Base-by-base conservation (phyloP, 2,888 invertebrate genomes). In the Leptodirus hochenwartii region DNA sequence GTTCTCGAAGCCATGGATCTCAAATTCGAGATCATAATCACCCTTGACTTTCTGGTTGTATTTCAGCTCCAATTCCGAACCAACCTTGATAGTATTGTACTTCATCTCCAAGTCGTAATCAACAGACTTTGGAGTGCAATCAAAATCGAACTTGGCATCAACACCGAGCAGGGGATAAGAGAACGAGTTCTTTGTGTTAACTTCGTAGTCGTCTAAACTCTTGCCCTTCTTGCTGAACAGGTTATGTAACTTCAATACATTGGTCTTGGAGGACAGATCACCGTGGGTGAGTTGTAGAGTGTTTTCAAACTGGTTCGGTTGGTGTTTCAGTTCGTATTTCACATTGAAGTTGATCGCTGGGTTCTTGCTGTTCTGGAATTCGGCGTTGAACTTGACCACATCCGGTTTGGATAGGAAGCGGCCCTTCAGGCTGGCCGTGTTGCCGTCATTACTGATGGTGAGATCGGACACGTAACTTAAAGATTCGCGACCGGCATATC, bases 271-370 rank as follows among this genome's bases (percentile, higher is more conserved):
- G 8, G 61, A 58, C 6, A 69, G 55, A 41, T 77, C 73, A 1
- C 75, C 73, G 43, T 76, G 73, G 13, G 62, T 51, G 6, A 78
- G 41, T 22, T 66, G 47, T 4, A 44, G 29, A 17, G 32, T 37
- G 25, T 38, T 44, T 14, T 46, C 44, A 4, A 16, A 16, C 17
- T 39, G 33, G 17, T 27, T 31, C 17, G 42, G 40, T n/a, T n/a
- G 25, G 4, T 27, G 27, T 15, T 34, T 39, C 22, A 37, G 25
- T 31, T 69, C 65, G 41, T 66, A 71, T 20, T 66, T 60, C 3
- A 72, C 15, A 31, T 61, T 64, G 47, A 76, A 68, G 40, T 71
- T 72, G 23, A 64, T 45, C 25, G 58, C 56, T 0, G 69, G 70
- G 41, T 70, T 69, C 27, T 68, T 51, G 2, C 61, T 62, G 37